These are phyloP conservation scores for Meta bourneti DNA, from an alignment of 2,888 invertebrate species.

Conservation along the genomic window DNA sequence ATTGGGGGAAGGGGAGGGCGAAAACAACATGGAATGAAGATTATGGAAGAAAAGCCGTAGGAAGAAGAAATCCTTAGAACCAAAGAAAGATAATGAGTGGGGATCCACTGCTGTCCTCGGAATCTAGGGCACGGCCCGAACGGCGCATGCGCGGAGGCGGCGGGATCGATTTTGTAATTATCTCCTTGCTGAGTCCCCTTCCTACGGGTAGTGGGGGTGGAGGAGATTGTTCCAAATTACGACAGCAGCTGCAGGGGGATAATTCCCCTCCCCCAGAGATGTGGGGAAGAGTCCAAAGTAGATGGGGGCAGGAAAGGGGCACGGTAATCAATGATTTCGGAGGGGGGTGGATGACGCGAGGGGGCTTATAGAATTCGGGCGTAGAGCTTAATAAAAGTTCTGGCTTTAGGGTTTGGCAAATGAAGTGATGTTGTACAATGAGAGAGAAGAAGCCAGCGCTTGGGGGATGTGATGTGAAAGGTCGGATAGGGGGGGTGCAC, in stretches of 20 bases:
- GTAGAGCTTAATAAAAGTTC: constrained; percentile 72
- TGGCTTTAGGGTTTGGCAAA: constrained; percentile 69
- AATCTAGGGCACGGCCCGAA: constrained; percentile 57
- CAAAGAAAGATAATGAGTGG: not conserved
- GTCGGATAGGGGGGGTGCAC: not conserved
- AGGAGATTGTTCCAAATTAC: constrained; percentile 76
- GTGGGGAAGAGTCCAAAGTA: not conserved
- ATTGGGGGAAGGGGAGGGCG: too few species aligned
- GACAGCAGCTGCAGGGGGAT: constrained; percentile 59
- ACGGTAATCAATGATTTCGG: constrained; percentile 42
- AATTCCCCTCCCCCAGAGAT: not conserved
- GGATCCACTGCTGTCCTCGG: not conserved
- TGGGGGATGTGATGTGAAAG: not conserved
- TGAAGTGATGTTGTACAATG: constrained; percentile 75
- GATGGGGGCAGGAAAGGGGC: not conserved
- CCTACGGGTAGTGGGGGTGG: constrained; percentile 3
- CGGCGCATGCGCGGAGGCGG: constrained; percentile 44
- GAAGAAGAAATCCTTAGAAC: constrained; percentile 12
- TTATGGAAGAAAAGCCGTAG: constrained; percentile 11
- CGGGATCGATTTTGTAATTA: constrained; percentile 75
- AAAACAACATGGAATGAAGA: not conserved
- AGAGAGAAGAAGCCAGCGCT: constrained; percentile 24
- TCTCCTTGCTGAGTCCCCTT: constrained; percentile 47
- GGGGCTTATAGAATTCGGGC: constrained; percentile 21
- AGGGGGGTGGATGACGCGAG: not conserved